A percentile compares a stretch with the other conserved stretches of the same genome.
Evolutionary conservation across 2,113 vertebrate species (phyloP).

Genomic region (Synodontis membranacea): DNA sequence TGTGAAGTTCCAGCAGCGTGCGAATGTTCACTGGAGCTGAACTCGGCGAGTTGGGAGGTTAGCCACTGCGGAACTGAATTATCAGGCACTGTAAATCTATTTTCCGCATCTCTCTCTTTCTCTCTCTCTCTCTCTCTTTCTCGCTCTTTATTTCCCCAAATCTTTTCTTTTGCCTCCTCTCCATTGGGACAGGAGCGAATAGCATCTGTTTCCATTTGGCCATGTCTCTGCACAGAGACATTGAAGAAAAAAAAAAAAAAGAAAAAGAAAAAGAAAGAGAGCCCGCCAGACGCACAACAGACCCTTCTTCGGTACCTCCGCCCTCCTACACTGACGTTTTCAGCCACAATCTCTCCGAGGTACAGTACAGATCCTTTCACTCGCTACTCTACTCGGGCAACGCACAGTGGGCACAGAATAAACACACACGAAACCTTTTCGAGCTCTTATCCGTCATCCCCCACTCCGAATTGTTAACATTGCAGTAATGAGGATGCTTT

Average conservation of each 20-base stretch:
- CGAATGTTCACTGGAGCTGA: slow-evolving; percentile 33
- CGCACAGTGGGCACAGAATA: neutral
- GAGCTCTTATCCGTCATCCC: slow-evolving; percentile 13
- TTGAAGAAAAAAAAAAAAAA: slow-evolving; percentile 41
- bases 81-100: slow-evolving; percentile 59
- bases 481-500: slow-evolving; percentile 26
- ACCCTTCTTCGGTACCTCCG: slow-evolving; percentile 54
- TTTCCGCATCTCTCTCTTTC: slow-evolving; percentile 30
- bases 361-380: slow-evolving; percentile 13
- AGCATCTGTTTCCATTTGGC: slow-evolving; percentile 76
- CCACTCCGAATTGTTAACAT: neutral
- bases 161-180: slow-evolving; percentile 49
- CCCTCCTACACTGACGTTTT: slow-evolving; percentile 38
- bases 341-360: slow-evolving; percentile 43
- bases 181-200: slow-evolving; percentile 60
- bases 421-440: slow-evolving; percentile 19
- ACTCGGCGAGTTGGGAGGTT: slow-evolving; percentile 52
- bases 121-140: neutral
- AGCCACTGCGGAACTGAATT: slow-evolving; percentile 55
- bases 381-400: neutral
- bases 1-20: neutral
- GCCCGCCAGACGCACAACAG: slow-evolving; percentile 59
- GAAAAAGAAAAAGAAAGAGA: too few species aligned
- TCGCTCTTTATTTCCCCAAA: slow-evolving; percentile 28
- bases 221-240: slow-evolving; percentile 50